phyloP scores from a whole-genome alignment of 2,888 invertebrate species.

The Scaptomyza polygonia region DNA sequence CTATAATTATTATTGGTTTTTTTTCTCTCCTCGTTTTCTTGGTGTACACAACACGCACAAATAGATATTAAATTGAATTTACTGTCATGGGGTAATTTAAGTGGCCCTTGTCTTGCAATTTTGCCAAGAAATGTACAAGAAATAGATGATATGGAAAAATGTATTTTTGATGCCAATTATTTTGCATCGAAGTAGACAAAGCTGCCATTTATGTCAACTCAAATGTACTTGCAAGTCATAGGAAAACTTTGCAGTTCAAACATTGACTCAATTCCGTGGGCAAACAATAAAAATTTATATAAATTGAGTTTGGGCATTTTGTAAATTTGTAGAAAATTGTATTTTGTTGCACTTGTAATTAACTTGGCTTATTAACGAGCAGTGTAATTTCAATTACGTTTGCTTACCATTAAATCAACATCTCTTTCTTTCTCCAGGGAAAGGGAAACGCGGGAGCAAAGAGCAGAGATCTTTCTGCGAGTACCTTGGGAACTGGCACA shows the following conservation, averaged over 20 bases:
- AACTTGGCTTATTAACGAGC: conserved; percentile 25
- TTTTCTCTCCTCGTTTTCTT: neutral
- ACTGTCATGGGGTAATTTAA: conserved; percentile 52
- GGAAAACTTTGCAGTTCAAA: neutral
- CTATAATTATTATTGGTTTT: conserved; percentile 1
- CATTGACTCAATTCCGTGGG: too few species aligned
- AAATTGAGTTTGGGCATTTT: too few species aligned
- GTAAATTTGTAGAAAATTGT: conserved; percentile 5
- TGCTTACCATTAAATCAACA: conserved; percentile 35
- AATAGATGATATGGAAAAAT: conserved; percentile 8
- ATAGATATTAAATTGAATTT: conserved; percentile 27
- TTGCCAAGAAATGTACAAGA: conserved; percentile 53
- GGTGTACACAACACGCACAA: conserved; percentile 22
- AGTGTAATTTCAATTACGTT: conserved; percentile 33
- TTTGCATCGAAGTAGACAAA: conserved; percentile 22
- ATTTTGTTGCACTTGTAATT: conserved; percentile 23
- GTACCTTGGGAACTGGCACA: conserved; percentile 58
- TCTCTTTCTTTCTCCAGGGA: neutral
- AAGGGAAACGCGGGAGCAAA: neutral
- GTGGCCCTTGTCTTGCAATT: conserved; percentile 41
- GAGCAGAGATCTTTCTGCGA: conserved; percentile 23
- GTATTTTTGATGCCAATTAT: conserved; percentile 54
- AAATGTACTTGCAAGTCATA: neutral
- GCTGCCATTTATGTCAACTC: conserved; percentile 19
- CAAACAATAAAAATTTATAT: too few species aligned